These are phyloP conservation scores for Morpho achilles DNA, from an alignment of 2,888 invertebrate species.

Conservation along the genomic window DNA sequence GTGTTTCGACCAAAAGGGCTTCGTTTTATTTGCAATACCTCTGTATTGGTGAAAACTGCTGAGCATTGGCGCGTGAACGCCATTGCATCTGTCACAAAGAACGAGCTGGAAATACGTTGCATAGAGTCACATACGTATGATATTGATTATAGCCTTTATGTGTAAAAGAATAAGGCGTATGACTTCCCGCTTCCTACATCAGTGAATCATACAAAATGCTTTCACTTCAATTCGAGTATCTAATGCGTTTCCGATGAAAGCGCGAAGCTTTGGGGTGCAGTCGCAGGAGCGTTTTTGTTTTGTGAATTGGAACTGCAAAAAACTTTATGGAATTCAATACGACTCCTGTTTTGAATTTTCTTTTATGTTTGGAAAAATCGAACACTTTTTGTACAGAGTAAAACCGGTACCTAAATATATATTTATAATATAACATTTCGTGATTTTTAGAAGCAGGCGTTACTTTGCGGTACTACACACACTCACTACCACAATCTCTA, in stretches of 20 bases:
- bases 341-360: too few species aligned
- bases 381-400: too few species aligned
- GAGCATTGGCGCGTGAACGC: conserved; percentile 37
- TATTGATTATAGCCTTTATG: not conserved
- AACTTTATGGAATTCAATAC: too few species aligned
- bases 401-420: too few species aligned
- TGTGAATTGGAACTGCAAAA: not conserved
- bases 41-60: conserved; percentile 31
- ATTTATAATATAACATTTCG: too few species aligned
- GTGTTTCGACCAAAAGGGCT: conserved; percentile 24
- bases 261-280: conserved; percentile 23
- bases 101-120: conserved; percentile 15
- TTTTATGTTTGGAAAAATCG: too few species aligned
- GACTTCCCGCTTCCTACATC: conserved; percentile 18
- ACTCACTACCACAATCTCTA: too few species aligned
- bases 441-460: too few species aligned
- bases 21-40: conserved; percentile 34
- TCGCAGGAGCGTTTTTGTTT: conserved; percentile 16
- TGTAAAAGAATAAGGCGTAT: conserved; percentile 1
- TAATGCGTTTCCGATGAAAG: conserved; percentile 28
- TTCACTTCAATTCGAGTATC: conserved; percentile 25
- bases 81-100: conserved; percentile 44
- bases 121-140: not conserved
- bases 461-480: too few species aligned
- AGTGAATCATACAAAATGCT: conserved; percentile 26